These are phyloP conservation scores for Xylocampa areola DNA, from an alignment of 2,888 invertebrate genomes.

Conservation along the genomic window DNA sequence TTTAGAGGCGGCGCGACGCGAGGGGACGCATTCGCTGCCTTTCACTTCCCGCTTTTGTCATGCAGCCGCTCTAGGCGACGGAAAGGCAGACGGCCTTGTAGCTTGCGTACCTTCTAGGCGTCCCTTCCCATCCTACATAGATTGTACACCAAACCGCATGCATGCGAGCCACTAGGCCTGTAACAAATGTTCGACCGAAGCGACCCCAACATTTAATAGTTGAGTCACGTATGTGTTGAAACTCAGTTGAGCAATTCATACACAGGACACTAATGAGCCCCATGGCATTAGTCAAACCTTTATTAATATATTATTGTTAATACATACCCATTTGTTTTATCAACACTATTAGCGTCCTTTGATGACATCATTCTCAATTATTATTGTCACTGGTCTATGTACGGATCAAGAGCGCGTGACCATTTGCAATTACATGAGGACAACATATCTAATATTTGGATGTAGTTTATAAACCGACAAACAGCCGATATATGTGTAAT, in stretches of 20 bases:
- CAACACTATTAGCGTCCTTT: slow-evolving; percentile 51
- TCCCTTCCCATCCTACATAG: slow-evolving; percentile 81
- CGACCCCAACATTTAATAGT: slow-evolving; percentile 18
- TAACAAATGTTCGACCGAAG: slow-evolving; percentile 16
- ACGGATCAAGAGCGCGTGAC: slow-evolving; percentile 54
- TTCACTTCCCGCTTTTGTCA: slow-evolving; percentile 90
- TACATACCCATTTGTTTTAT: slow-evolving; percentile 23
- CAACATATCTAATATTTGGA: slow-evolving; percentile 59
- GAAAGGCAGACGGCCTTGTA: slow-evolving; percentile 88
- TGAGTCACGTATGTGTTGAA: slow-evolving; percentile 16
- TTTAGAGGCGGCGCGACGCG: slow-evolving; percentile 75
- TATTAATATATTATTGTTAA: slow-evolving; percentile 28
- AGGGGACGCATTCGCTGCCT: slow-evolving; percentile 88
- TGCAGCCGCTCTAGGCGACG: slow-evolving; percentile 82
- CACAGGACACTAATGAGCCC: slow-evolving; percentile 26
- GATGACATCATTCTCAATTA: slow-evolving; percentile 65
- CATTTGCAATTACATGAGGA: slow-evolving; percentile 46
- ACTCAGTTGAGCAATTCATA: slow-evolving; percentile 20
- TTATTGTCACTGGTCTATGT: slow-evolving; percentile 40
- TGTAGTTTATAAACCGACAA: slow-evolving; percentile 46
- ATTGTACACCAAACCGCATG: slow-evolving; percentile 43
- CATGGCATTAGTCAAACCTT: slow-evolving; percentile 29
- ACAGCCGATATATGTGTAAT: slow-evolving; percentile 43
- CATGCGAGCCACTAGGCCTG: slow-evolving; percentile 29
- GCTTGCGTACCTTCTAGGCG: slow-evolving; percentile 80